phyloP scores from a whole-genome alignment of 2,113 vertebrate species.

The Pungitius pungitius region DNA sequence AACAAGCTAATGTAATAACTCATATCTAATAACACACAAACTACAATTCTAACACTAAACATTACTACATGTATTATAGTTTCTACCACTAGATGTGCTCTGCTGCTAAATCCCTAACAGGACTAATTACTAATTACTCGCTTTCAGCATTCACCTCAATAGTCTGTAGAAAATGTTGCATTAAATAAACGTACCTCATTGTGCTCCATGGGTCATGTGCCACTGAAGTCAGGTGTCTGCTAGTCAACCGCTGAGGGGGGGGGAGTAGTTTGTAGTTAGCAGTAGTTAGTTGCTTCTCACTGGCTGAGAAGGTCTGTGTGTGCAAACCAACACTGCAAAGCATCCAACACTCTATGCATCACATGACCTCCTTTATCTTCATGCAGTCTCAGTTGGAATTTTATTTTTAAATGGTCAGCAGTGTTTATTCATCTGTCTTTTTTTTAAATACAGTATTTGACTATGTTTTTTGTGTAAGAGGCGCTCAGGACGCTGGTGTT shows the following conservation, averaged over 20 bases:
- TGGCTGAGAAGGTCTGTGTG: neutral
- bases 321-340: neutral
- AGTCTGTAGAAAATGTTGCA: neutral
- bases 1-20: too few relatives aligned
- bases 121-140: neutral
- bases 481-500: conserved; percentile 13
- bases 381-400: conserved; percentile 20
- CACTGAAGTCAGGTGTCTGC: neutral
- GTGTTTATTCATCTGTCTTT: conserved; percentile 22
- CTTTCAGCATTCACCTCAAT: neutral
- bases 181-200: neutral
- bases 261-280: too few relatives aligned
- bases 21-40: too few relatives aligned
- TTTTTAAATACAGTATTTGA: conserved; percentile 23
- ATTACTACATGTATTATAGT: too few relatives aligned
- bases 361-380: conserved; percentile 39
- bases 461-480: conserved; percentile 8
- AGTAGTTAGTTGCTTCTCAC: too few relatives aligned
- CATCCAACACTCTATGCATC: neutral
- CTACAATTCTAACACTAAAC: too few relatives aligned
- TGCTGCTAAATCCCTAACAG: too few relatives aligned
- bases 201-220: neutral
- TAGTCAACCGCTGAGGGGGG: neutral
- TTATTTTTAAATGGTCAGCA: conserved; percentile 48
- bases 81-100: too few relatives aligned